Evolutionary conservation across 2,113 vertebrate species (phyloP).

Genomic region (Oryzias celebensis): DNA sequence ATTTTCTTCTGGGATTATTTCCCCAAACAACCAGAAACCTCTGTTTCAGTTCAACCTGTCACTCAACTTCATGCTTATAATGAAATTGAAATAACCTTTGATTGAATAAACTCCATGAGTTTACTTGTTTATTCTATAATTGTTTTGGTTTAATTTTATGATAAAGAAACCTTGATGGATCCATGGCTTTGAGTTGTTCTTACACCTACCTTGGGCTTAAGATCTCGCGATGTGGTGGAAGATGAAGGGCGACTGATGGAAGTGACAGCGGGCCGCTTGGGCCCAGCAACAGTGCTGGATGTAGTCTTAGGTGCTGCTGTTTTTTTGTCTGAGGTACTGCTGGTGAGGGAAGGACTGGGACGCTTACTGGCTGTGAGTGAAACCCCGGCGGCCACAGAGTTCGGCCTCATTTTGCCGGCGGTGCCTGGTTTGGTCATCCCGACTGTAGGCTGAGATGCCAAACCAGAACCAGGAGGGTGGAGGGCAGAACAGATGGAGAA

Average conservation of each 20-base stretch:
- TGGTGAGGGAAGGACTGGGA: constrained; percentile 65
- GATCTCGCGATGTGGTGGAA: constrained; percentile 49
- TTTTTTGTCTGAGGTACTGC: constrained; percentile 79
- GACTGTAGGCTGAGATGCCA: constrained; percentile 75
- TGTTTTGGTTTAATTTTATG: too few relatives aligned
- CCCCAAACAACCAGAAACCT: too few relatives aligned
- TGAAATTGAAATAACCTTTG: too few relatives aligned
- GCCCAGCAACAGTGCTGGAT: constrained; percentile 57
- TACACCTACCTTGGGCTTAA: constrained; percentile 87
- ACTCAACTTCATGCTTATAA: too few relatives aligned
- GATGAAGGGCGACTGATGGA: constrained; percentile 54
- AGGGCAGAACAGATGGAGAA: constrained; percentile 38
- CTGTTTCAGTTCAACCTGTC: too few relatives aligned
- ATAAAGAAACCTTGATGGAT: too few relatives aligned
- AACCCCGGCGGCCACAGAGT: constrained; percentile 47
- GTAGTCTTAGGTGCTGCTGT: constrained; percentile 73
- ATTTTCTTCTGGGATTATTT: too few relatives aligned
- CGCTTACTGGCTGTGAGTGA: constrained; percentile 73
- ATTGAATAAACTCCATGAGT: too few relatives aligned
- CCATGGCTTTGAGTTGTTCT: too few relatives aligned
- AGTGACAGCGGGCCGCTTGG: constrained; percentile 62
- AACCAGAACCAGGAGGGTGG: constrained; percentile 61
- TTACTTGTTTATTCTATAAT: too few relatives aligned
- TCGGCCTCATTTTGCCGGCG: constrained; percentile 77
- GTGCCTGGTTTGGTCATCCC: constrained; percentile 74